Conservation (phyloP, 2,113 vertebrate genomes). For the Oostethus manadensis region DNA sequence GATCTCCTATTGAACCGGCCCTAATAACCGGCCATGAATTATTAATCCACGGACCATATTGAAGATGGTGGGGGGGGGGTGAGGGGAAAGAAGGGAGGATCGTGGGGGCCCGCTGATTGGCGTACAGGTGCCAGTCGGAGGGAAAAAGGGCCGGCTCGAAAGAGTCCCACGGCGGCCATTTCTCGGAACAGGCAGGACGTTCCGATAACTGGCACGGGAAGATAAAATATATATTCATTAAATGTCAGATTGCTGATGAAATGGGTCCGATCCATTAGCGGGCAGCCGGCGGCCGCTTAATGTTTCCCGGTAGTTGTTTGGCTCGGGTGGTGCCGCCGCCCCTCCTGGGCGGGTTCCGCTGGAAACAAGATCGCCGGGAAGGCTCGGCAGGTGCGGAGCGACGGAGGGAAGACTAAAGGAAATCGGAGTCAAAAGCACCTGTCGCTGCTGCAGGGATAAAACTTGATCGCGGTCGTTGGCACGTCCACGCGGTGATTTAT, state of each 20-base stretch:
- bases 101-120: constrained; percentile 61
- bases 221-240: constrained; percentile 87
- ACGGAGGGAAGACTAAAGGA: constrained; percentile 52
- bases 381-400: constrained; percentile 19
- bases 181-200: constrained; percentile 78
- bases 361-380: constrained; percentile 57
- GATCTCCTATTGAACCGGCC: constrained; percentile 80
- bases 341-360: constrained; percentile 34
- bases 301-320: constrained; percentile 74
- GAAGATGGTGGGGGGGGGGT: constrained; percentile 66
- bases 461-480: background rate
- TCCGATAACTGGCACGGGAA: constrained; percentile 79
- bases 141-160: constrained; percentile 64
- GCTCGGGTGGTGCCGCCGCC: constrained; percentile 31
- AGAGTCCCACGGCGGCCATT: constrained; percentile 77
- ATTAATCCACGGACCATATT: constrained; percentile 79
- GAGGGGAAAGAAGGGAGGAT: constrained; percentile 22
- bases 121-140: constrained; percentile 72
- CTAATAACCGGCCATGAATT: constrained; percentile 83
- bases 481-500: background rate
- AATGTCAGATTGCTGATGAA: constrained; percentile 82
- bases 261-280: constrained; percentile 82
- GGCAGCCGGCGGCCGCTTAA: constrained; percentile 71
- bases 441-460: constrained; percentile 47
- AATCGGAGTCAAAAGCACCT: constrained; percentile 55